Base-by-base conservation (phyloP, 1,140 invertebrate genomes). In the Propsilocerus akamusi region DNA sequence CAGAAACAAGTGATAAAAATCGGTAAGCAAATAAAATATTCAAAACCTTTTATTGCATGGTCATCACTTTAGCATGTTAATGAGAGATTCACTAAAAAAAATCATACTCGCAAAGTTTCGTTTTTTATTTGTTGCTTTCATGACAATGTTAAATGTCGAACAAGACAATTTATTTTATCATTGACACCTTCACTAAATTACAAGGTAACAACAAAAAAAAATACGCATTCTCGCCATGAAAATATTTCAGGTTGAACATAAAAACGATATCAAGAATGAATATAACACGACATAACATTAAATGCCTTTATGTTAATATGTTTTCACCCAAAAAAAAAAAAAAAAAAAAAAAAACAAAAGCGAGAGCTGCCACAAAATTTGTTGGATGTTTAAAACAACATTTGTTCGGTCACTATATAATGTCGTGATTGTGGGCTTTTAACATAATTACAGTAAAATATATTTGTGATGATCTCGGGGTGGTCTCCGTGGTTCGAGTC, bases 1-100 rank as follows among this genome's bases (percentile, higher is more conserved):
- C 63, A 53, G 68, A 69, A 56, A 60, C 66, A 55, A 60, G 65
- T 58, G 68, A 70, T 49, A 55, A 57, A 56, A 57, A 41, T 23
- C 30, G 47, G 32, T 46, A 30, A 20, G 28, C 4, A 41, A 14
- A 32, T 6, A 5, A 22, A 5, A 49, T 30, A 8, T 25, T 48
- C 25, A 11, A 8, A 6, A 14, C 12, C 23, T 34, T 6, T 28
- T 23, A n/a, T 59, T 50, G 46, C 55, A 56, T 59, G 52, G 59
- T 49, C 30, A 49, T 28, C 26, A 26, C 20, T 26, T 24, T 28
- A 49, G 14, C 24, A 11, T 26, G 26, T 28, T 26, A 25, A 26
- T 22, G 20, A 26, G 30, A 26, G 17, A 22, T 49, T 22, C 34
- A 20, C 14, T 41, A 8, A 30, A 30, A 30, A 11, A 30, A 11